Conservation (phyloP, 2,797 vertebrate genomes). For the Diplodus puntazzo region DNA sequence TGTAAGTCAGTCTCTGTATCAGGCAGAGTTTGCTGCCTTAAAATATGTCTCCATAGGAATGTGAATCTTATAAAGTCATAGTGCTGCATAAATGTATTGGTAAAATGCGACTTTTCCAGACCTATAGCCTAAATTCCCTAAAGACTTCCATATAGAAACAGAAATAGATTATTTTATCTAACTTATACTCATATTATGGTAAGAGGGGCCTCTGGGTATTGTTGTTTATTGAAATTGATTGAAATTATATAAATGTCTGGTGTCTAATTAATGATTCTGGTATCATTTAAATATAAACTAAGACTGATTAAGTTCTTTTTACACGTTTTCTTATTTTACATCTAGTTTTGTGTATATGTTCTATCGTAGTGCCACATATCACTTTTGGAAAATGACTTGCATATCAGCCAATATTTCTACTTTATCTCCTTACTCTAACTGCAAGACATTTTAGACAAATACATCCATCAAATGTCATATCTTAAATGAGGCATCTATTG, state of each 20-base stretch:
- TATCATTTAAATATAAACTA: background rate
- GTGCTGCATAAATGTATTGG: constrained; percentile 14
- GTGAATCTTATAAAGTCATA: constrained; percentile 19
- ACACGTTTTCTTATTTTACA: background rate
- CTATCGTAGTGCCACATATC: background rate
- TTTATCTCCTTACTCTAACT: background rate
- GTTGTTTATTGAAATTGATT: background rate
- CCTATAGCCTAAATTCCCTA: background rate
- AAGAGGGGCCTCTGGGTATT: background rate
- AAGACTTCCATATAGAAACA: background rate
- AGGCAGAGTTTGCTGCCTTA: background rate
- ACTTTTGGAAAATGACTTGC: too few species aligned
- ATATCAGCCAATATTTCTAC: background rate
- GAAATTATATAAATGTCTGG: background rate
- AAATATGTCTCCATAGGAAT: constrained; percentile 8
- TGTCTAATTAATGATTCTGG: background rate
- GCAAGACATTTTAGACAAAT: constrained; percentile 3
- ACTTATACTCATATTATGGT: background rate
- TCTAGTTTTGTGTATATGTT: background rate
- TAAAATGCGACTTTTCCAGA: background rate
- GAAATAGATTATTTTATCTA: background rate
- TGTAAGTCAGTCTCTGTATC: constrained; percentile 84
- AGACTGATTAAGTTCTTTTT: background rate
- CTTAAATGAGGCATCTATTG: background rate
- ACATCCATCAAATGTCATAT: background rate